Conservation (phyloP, 1,140 invertebrate genomes). For the Plodia interpunctella region DNA sequence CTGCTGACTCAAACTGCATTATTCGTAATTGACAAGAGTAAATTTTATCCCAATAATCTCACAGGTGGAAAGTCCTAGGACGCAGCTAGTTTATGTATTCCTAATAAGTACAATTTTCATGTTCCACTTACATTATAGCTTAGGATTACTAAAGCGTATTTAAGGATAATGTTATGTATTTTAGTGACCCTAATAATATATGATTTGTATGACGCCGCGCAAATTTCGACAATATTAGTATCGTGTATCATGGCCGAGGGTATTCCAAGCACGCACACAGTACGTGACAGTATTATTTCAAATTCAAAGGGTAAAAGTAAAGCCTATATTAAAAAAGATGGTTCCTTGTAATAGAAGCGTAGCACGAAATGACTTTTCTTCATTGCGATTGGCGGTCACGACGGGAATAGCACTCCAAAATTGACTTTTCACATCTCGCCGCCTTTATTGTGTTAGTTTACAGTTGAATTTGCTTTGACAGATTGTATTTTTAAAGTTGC, state of each 20-base stretch:
- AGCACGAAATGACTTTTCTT: constrained; percentile 27
- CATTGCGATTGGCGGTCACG: constrained; percentile 28
- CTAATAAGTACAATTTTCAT: no score
- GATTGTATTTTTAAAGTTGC: constrained; percentile 7
- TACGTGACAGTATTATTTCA: constrained; percentile 62
- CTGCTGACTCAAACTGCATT: no score
- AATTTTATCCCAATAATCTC: no score
- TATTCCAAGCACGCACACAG: constrained; percentile 46
- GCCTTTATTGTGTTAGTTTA: not conserved
- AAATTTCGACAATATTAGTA: constrained; percentile 10
- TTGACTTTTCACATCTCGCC: not conserved
- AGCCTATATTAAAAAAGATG: constrained; percentile 56
- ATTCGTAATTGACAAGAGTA: no score
- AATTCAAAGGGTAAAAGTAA: constrained; percentile 65
- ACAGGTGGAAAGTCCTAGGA: no score
- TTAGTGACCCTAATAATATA: constrained; percentile 8
- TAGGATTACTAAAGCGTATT: not conserved
- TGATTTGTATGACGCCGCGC: constrained; percentile 7
- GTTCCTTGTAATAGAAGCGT: constrained; percentile 35
- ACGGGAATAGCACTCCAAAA: constrained; percentile 13
- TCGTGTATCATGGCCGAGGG: not conserved
- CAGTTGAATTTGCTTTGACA: constrained; percentile 13
- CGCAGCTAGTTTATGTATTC: no score
- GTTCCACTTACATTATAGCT: not conserved
- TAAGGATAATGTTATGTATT: not conserved